Evolutionary conservation across 2,888 invertebrate genomes (phyloP).

Genomic region (Ormyrus pomaceus): DNA sequence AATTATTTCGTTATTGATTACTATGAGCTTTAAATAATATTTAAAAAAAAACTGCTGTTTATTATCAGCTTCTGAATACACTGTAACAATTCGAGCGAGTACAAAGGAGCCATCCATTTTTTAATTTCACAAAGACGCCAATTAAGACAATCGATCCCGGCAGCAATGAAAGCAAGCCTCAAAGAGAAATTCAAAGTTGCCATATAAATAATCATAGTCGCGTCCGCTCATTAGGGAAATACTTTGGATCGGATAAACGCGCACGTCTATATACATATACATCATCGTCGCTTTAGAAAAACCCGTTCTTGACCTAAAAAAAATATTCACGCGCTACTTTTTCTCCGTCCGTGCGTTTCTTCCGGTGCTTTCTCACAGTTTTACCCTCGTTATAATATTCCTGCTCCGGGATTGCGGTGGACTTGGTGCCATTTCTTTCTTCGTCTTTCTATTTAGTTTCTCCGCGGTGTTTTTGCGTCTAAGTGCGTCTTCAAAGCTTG

Average conservation of each 20-base stretch:
- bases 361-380: slow-evolving; percentile 23
- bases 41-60: too few species aligned
- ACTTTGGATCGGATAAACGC: background rate
- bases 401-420: too few species aligned
- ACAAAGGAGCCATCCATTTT: background rate
- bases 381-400: slow-evolving; percentile 28
- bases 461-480: too few species aligned
- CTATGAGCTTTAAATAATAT: background rate
- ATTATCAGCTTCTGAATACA: too few species aligned
- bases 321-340: background rate
- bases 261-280: background rate
- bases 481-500: too few species aligned
- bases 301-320: slow-evolving; percentile 34
- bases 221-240: slow-evolving; percentile 17
- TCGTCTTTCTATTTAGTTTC: too few species aligned
- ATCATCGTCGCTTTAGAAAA: background rate
- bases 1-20: background rate
- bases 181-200: slow-evolving; percentile 6
- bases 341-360: background rate
- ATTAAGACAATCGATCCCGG: background rate
- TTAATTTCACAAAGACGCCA: background rate
- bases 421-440: too few species aligned
- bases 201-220: slow-evolving; percentile 16
- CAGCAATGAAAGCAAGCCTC: slow-evolving; percentile 23
- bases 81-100: too few species aligned